Conservation (phyloP, 2,113 vertebrate genomes). For the Megaceryle torquata region DNA sequence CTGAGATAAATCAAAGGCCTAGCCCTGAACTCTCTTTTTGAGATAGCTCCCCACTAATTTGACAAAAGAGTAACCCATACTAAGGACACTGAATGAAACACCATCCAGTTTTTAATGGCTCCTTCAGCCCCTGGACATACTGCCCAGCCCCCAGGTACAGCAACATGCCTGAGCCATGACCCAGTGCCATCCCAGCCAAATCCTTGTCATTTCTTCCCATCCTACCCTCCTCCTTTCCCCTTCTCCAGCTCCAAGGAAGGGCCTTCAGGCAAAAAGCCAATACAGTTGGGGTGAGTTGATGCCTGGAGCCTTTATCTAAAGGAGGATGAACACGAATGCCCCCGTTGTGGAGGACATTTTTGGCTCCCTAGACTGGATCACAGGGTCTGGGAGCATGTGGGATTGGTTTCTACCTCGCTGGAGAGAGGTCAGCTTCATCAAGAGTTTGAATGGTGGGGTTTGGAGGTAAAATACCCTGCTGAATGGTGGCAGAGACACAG, state of each 20-base stretch:
- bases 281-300: not conserved
- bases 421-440: not conserved
- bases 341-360: fast-evolving
- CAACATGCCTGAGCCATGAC: fast-evolving
- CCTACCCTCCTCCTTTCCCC: not conserved
- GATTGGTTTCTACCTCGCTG: not conserved
- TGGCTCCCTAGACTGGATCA: fast-evolving
- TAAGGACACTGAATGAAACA: not conserved
- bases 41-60: not conserved
- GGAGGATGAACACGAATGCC: fast-evolving
- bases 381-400: fast-evolving
- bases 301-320: not conserved
- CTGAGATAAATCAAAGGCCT: not conserved
- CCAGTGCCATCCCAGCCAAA: not conserved
- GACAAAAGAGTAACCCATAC: not conserved
- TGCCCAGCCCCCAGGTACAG: fast-evolving
- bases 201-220: not conserved
- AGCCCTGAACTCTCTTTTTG: not conserved
- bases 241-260: not conserved
- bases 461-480: not conserved
- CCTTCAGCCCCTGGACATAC: not conserved
- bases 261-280: not conserved
- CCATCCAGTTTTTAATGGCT: not conserved
- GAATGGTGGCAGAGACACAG: not conserved
- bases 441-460: not conserved